phyloP scores from a whole-genome alignment of 2,797 vertebrate species.

The Trachurus trachurus region DNA sequence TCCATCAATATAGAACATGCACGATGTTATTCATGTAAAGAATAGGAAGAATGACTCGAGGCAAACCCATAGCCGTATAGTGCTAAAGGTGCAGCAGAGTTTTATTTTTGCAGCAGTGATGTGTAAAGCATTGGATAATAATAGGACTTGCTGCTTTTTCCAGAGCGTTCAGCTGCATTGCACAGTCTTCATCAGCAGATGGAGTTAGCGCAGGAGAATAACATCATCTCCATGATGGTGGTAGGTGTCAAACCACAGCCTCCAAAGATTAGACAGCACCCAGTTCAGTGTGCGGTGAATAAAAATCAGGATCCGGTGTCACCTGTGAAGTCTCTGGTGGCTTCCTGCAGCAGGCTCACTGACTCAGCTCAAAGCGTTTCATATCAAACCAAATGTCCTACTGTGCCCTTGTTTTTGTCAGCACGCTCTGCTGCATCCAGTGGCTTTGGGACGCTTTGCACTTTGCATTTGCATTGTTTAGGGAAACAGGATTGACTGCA shows the following conservation, averaged over 20 bases:
- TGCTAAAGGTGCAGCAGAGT: no score
- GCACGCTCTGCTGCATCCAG: slow-evolving; percentile 50
- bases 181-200: not conserved
- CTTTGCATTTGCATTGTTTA: slow-evolving; percentile 70
- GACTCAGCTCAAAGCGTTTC: slow-evolving; percentile 64
- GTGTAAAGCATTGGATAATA: no score
- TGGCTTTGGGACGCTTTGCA: slow-evolving; percentile 58
- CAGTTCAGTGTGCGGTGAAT: not conserved
- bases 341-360: slow-evolving; percentile 47
- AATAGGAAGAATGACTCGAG: no score
- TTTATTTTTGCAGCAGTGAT: not conserved
- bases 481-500: slow-evolving; percentile 59
- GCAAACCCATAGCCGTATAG: no score
- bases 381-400: slow-evolving; percentile 60
- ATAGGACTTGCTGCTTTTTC: not conserved
- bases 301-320: not conserved
- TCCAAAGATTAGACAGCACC: no score
- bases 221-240: no score
- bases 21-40: no score
- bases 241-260: not conserved
- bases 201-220: not conserved
- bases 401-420: slow-evolving; percentile 62
- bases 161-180: no score
- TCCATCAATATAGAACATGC: no score
- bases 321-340: slow-evolving; percentile 42